phyloP scores from a whole-genome alignment of 2,797 vertebrate genomes.

The Centropyge bicolor region DNA sequence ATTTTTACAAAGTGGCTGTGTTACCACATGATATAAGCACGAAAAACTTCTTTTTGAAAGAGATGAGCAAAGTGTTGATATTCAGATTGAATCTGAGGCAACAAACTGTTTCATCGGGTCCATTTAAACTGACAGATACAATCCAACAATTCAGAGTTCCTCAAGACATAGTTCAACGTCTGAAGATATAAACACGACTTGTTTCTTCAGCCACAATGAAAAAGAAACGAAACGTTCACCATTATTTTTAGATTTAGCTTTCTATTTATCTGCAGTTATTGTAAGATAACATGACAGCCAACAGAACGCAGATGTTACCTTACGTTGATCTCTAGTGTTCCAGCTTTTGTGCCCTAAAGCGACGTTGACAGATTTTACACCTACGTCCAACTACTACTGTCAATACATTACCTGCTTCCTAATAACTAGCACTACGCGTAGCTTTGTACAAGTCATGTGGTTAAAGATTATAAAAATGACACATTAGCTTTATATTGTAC shows the following conservation, averaged over 20 bases:
- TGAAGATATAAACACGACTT: not conserved
- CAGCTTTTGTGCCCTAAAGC: not conserved
- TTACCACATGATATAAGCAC: not conserved
- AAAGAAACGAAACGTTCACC: not conserved
- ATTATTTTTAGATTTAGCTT: not conserved
- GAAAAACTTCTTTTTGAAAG: not conserved
- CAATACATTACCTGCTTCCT: fast-evolving
- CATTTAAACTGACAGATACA: conserved; percentile 10
- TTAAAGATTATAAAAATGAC: not conserved
- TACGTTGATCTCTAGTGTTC: no score
- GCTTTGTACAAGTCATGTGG: fast-evolving
- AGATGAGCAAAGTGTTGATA: not conserved
- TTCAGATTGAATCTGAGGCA: not conserved
- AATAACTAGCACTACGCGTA: fast-evolving
- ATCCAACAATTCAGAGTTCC: not conserved
- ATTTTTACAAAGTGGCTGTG: not conserved
- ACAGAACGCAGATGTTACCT: conserved; percentile 24
- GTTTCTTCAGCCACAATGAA: not conserved
- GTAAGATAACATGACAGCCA: not conserved
- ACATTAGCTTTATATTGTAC: fast-evolving
- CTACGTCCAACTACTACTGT: not conserved
- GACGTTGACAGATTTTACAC: not conserved
- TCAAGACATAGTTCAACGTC: not conserved
- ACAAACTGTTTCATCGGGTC: not conserved
- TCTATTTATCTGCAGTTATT: not conserved